phyloP scores from a whole-genome alignment of 2,888 invertebrate genomes.

The Zaprionus bogoriensis region DNA sequence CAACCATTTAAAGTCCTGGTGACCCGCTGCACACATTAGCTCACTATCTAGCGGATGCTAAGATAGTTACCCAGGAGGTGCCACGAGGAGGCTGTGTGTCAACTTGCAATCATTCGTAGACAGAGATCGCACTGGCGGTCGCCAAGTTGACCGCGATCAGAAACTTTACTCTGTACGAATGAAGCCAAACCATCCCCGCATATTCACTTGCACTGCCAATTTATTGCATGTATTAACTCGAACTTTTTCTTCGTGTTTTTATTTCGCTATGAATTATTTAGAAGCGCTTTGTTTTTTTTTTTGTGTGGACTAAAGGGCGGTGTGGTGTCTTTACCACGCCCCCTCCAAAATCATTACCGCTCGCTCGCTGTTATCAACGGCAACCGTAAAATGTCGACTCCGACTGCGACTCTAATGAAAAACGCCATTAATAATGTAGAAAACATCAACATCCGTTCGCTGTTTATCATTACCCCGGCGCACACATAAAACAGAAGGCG shows the following conservation, averaged over 20 bases:
- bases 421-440: conserved; percentile 76
- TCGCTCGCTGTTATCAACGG: conserved; percentile 48
- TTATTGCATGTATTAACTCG: conserved; percentile 24
- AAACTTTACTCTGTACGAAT: too few species aligned
- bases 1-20: too few species aligned
- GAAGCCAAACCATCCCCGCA: too few species aligned
- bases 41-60: too few species aligned
- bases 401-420: conserved; percentile 69
- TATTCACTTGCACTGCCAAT: neutral
- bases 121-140: too few species aligned
- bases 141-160: too few species aligned
- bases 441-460: conserved; percentile 73
- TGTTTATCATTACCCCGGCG: conserved; percentile 68
- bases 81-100: too few species aligned
- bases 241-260: conserved; percentile 34
- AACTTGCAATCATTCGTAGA: too few species aligned
- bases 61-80: too few species aligned
- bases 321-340: too few species aligned
- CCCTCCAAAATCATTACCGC: conserved; percentile 53
- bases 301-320: neutral
- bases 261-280: conserved; percentile 55
- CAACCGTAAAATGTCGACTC: conserved; percentile 55
- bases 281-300: conserved; percentile 43
- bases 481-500: conserved; percentile 60
- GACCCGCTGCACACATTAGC: too few species aligned